Evolutionary conservation across 2,888 invertebrate species (phyloP).

Genomic region (Perizoma affinitatum): DNA sequence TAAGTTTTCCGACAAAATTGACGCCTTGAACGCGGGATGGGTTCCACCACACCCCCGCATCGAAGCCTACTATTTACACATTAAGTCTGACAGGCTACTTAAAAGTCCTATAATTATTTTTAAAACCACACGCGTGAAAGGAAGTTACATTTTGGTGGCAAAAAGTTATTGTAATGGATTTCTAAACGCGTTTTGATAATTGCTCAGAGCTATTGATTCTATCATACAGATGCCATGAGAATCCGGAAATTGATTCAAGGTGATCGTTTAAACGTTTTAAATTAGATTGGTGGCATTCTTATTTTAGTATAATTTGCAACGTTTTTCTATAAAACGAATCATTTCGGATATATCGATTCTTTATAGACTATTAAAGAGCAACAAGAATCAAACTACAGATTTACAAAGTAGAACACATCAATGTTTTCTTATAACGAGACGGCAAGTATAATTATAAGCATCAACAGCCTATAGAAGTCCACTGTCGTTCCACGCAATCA

Average conservation of each 20-base stretch:
- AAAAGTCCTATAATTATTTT: slow-evolving; percentile 77
- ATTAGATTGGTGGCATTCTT: slow-evolving; percentile 15
- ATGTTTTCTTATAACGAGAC: too few species aligned
- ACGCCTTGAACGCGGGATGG: slow-evolving; percentile 60
- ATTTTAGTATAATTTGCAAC: background rate
- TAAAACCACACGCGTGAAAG: slow-evolving; percentile 65
- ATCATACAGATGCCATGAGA: slow-evolving; percentile 62
- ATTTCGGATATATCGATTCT: too few species aligned
- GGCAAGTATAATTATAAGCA: too few species aligned
- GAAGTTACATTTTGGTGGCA: slow-evolving; percentile 51
- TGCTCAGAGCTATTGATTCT: slow-evolving; percentile 60
- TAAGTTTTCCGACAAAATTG: slow-evolving; percentile 74
- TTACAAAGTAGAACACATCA: too few species aligned
- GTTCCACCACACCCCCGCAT: slow-evolving; percentile 45
- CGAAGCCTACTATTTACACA: slow-evolving; percentile 80
- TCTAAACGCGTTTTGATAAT: slow-evolving; percentile 65
- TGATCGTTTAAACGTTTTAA: slow-evolving; percentile 10
- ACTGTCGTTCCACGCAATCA: too few species aligned
- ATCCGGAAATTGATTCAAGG: slow-evolving; percentile 46
- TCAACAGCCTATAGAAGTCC: too few species aligned
- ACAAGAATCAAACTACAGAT: too few species aligned
- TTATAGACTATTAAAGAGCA: too few species aligned
- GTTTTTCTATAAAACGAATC: too few species aligned
- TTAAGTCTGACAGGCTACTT: slow-evolving; percentile 80
- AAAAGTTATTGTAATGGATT: slow-evolving; percentile 72